Evolutionary conservation across 2,888 invertebrate species (phyloP), one percentile per base, ranked within the genome.

Genomic region (Podotricha telesiphe): DNA sequence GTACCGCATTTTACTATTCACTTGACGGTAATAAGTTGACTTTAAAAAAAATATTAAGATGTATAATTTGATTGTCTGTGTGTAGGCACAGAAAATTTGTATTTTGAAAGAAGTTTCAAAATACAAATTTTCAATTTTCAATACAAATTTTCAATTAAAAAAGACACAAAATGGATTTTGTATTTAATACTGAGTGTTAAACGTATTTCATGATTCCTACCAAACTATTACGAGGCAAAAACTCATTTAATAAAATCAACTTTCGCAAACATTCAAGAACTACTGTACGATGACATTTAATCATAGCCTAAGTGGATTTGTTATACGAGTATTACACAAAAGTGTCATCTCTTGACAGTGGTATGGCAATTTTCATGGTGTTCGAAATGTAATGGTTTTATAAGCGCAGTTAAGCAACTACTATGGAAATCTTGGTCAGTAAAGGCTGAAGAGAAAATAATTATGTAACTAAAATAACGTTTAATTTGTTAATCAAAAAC

Each of bases 381-480:
- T 62, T 48, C 37, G 48, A 62, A 62, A 62, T 62, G 48, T 62
- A 62, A 62, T 50, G 62, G 19, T 62, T 62, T 62, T 62, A 62
- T 62, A 62, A 62, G 48, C 34, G 34, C 17, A 28, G 15, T 62
- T 62, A 19, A 13, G 62, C 34, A 62, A 62, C 22, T 34, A 4
- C 45, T 47, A 61, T 47, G 28, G 11, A 47, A n/a, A 55, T 55
- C 13, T 53, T 4, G 28, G 10, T 22, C 28, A 53, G n/a, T 15
- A 15, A 50, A 20, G 11, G 6, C n/a, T 10, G 1, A 55, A 28
- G n/a, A 37, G 28, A 37, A 37, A 37, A 37, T 28, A 6, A 28
- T 28, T 28, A 4, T 28, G 3, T 28, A 28, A 28, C 28, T 4
- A 6, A 28, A 28, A 28, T 28, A 28, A n/a, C n/a, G n/a, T n/a